Evolutionary conservation across 30 jellyfish, hydroid and myxozoan species (phyloP).

Genomic region (Aurelia sp.): DNA sequence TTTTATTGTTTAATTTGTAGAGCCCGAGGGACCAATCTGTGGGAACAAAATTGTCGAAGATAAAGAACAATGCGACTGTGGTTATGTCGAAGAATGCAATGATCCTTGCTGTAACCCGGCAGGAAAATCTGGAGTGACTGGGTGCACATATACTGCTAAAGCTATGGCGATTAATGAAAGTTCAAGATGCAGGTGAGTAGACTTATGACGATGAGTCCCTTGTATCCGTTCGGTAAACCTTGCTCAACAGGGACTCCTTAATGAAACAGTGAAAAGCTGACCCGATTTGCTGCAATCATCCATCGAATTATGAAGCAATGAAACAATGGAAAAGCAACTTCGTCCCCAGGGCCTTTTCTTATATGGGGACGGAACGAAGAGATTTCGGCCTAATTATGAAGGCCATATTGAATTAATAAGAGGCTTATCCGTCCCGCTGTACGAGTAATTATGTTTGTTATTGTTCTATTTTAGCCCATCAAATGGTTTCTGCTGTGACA

Average conservation of each 20-base stretch:
- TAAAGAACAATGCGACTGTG: constrained; percentile 95
- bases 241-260: too few relatives aligned
- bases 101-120: constrained; percentile 80
- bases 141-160: constrained; percentile 61
- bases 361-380: too few relatives aligned
- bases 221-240: too few relatives aligned
- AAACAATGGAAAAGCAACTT: too few relatives aligned
- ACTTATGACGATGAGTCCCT: too few relatives aligned
- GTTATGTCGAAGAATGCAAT: constrained; percentile 76
- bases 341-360: too few relatives aligned
- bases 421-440: background rate
- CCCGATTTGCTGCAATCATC: too few relatives aligned
- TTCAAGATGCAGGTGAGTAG: constrained; percentile 49
- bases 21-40: constrained; percentile 86
- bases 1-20: constrained; percentile 21
- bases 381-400: too few relatives aligned
- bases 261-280: too few relatives aligned
- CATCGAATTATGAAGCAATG: too few relatives aligned
- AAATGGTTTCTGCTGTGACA: constrained; percentile 79
- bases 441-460: background rate
- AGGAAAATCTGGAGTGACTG: constrained; percentile 8
- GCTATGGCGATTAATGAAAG: constrained; percentile 4
- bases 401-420: too few relatives aligned
- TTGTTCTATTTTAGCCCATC: constrained; percentile 62
- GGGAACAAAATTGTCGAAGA: constrained; percentile 89